These are phyloP conservation scores for Diaperis boleti DNA, from an alignment of 2,888 invertebrate species.

Conservation along the genomic window DNA sequence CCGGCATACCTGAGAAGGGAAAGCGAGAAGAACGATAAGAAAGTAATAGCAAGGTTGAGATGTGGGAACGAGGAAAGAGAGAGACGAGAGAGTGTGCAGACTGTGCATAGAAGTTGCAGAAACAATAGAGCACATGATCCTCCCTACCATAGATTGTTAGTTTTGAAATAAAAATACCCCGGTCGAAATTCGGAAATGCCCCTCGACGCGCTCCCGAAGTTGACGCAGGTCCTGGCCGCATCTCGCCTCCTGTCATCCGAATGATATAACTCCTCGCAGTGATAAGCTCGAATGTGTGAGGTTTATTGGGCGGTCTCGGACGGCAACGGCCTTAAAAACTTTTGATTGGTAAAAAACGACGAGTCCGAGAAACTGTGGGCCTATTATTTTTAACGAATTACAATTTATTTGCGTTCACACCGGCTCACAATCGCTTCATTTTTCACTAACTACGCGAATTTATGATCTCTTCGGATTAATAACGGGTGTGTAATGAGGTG, in stretches of 20 bases:
- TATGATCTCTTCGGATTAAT: constrained; percentile 19
- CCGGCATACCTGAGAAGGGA: too few species aligned
- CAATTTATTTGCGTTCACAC: constrained; percentile 39
- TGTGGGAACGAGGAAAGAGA: too few species aligned
- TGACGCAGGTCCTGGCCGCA: too few species aligned
- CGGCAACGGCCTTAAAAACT: constrained; percentile 35
- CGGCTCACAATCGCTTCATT: constrained; percentile 29
- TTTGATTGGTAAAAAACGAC: constrained; percentile 38
- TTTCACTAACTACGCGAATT: constrained; percentile 32
- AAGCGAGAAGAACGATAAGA: too few species aligned
- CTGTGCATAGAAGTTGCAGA: too few species aligned
- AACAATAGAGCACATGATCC: too few species aligned
- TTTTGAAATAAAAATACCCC: too few species aligned
- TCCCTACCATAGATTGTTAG: too few species aligned
- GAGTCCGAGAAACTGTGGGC: constrained; percentile 6
- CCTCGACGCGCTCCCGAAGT: too few species aligned
- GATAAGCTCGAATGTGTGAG: constrained; percentile 22
- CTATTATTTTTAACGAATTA: constrained; percentile 44
- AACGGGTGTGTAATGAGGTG: constrained; percentile 6
- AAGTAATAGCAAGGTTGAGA: too few species aligned
- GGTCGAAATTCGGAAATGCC: too few species aligned
- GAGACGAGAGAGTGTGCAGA: too few species aligned
- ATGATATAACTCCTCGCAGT: constrained; percentile 14
- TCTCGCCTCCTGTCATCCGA: constrained; percentile 15
- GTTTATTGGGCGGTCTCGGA: constrained; percentile 31